These are phyloP conservation scores for Helleia helle DNA, from an alignment of 2,888 invertebrate species.

Conservation along the genomic window DNA sequence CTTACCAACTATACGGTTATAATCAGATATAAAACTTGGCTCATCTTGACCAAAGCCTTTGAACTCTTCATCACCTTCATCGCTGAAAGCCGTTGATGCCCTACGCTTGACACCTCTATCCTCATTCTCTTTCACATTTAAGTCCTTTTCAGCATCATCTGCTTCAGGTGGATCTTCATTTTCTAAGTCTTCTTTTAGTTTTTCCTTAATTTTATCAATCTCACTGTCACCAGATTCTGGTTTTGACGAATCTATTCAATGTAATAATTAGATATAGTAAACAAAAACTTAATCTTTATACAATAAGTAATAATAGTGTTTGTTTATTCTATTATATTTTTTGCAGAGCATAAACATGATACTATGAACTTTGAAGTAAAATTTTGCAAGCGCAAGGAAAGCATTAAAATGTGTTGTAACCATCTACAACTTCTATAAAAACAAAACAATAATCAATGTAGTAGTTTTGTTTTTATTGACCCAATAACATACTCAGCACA, in stretches of 20 bases:
- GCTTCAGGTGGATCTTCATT: no score
- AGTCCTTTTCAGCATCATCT: constrained; percentile 14
- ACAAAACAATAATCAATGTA: no score
- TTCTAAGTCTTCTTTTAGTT: constrained; percentile 3
- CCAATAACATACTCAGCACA: no score
- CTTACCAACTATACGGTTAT: constrained; percentile 46
- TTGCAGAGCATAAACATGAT: no score
- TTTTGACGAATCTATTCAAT: background rate
- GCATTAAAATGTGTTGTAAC: no score
- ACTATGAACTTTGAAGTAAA: no score
- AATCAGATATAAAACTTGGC: constrained; percentile 33
- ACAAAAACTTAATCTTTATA: no score
- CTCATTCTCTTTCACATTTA: constrained; percentile 12
- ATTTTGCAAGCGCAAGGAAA: no score
- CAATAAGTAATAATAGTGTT: no score
- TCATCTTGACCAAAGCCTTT: constrained; percentile 48
- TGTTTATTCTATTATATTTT: no score
- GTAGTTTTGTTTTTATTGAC: no score
- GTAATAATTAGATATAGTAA: background rate
- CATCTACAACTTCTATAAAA: no score
- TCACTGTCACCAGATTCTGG: constrained; percentile 14
- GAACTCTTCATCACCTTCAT: constrained; percentile 41
- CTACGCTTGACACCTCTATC: constrained; percentile 46
- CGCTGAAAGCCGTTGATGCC: constrained; percentile 51
- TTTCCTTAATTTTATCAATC: constrained; percentile 9